A percentile compares a stretch with the other conserved stretches of the same genome.
Evolutionary conservation across 35 echinoderm and acorn worm species (phyloP).

Genomic region (Acanthaster planci): DNA sequence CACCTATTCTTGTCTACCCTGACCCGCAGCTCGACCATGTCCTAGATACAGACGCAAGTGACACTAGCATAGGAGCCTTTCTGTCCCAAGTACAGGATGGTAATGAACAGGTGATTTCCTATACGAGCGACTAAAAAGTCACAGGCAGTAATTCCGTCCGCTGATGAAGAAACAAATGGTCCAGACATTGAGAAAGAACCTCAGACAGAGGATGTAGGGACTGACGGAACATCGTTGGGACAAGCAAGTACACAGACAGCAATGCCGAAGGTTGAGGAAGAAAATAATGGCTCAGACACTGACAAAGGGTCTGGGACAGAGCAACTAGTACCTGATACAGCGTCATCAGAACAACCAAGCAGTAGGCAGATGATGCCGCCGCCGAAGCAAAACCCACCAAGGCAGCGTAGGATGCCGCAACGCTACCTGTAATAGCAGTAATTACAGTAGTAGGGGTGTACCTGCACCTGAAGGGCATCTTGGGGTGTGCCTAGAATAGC

Average conservation of each 20-base stretch:
- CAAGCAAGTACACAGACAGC: constrained; percentile 41
- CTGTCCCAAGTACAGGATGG: constrained; percentile 55
- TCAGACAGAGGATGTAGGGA: too few relatives aligned
- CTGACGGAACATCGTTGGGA: constrained; percentile 44
- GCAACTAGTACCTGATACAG: too few relatives aligned
- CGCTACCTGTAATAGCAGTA: neutral
- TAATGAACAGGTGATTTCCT: constrained; percentile 41
- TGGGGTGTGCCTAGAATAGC: too few relatives aligned
- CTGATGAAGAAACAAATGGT: too few relatives aligned
- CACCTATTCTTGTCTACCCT: constrained; percentile 54
- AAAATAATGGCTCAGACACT: neutral
- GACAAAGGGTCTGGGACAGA: too few relatives aligned
- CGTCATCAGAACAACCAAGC: too few relatives aligned
- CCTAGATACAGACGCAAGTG: constrained; percentile 65
- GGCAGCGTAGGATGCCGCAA: neutral
- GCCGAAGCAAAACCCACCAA: too few relatives aligned
- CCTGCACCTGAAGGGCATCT: neutral
- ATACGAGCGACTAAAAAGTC: constrained; percentile 42
- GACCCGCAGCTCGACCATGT: constrained; percentile 10
- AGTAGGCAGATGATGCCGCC: too few relatives aligned
- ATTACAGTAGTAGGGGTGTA: neutral
- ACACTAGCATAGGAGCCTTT: constrained; percentile 32
- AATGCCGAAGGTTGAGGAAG: constrained; percentile 47
- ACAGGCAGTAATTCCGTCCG: neutral
- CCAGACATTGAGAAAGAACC: constrained; percentile 36